Percentiles rank a stretch among this genome's conserved stretches.
Conservation (phyloP, 2,888 invertebrate species). For the Pyrgus malvae region DNA sequence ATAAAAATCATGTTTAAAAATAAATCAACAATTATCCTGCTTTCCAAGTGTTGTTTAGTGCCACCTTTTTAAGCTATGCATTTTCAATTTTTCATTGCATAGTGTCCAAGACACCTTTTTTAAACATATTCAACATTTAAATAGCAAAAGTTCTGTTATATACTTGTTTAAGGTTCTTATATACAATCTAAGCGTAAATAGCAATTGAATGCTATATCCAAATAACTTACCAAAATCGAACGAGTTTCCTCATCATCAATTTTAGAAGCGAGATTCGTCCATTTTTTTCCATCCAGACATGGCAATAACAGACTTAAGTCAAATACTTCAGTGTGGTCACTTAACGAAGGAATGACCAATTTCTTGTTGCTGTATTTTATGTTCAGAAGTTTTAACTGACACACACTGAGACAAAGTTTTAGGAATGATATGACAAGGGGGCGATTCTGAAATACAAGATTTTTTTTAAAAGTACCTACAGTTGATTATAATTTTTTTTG, state of each 20-base stretch:
- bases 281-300: conserved; percentile 56
- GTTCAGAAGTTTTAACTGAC: conserved; percentile 64
- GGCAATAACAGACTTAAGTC: conserved; percentile 59
- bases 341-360: conserved; percentile 37
- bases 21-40: too few relatives aligned
- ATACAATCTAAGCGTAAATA: background rate
- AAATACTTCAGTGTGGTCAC: conserved; percentile 42
- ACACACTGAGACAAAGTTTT: conserved; percentile 55
- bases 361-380: conserved; percentile 65
- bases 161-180: too few relatives aligned
- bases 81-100: too few relatives aligned
- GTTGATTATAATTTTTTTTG: too few relatives aligned
- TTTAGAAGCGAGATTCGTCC: conserved; percentile 50
- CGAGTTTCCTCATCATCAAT: conserved; percentile 47
- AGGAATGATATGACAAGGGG: conserved; percentile 54
- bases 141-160: too few relatives aligned
- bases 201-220: background rate
- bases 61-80: too few relatives aligned
- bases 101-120: too few relatives aligned
- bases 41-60: too few relatives aligned
- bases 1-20: too few relatives aligned
- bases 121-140: too few relatives aligned
- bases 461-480: too few relatives aligned
- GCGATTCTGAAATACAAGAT: conserved; percentile 59
- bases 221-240: conserved; percentile 55